These are phyloP conservation scores for Dipus sagitta DNA, from an alignment of 2,797 vertebrate genomes.

Conservation along the genomic window DNA sequence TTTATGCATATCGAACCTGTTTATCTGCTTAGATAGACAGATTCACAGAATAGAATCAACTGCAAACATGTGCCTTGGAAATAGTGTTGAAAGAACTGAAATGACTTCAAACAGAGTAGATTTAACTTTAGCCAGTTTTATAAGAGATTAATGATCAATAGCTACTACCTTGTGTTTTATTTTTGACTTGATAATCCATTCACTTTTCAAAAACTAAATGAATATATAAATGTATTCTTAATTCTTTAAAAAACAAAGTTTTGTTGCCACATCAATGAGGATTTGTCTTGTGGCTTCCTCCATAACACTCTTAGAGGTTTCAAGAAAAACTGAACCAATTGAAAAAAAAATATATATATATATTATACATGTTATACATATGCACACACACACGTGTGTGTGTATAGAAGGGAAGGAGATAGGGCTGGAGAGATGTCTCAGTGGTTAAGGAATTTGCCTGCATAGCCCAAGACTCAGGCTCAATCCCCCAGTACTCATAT, in stretches of 20 bases:
- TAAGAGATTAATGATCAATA: not conserved
- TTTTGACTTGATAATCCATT: not conserved
- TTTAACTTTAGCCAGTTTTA: not conserved
- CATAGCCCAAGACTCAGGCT: no score
- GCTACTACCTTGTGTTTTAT: not conserved
- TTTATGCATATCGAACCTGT: not conserved
- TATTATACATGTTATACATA: no score
- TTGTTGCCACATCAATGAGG: not conserved
- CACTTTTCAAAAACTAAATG: not conserved
- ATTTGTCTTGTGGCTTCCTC: not conserved
- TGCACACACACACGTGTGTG: no score
- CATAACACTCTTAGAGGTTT: not conserved
- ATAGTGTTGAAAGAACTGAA: conserved; percentile 2
- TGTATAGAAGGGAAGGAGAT: not conserved
- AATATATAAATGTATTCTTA: not conserved
- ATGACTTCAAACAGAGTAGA: not conserved
- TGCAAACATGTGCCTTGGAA: not conserved
- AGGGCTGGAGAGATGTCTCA: no score
- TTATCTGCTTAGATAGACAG: not conserved
- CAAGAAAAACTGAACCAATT: not conserved
- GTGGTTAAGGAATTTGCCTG: no score
- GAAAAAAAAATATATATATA: not conserved
- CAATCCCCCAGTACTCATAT: no score
- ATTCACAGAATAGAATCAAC: not conserved
- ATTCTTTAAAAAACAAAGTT: not conserved